Evolutionary conservation across 2,888 invertebrate species (phyloP).

Genomic region (Cantharis rustica): DNA sequence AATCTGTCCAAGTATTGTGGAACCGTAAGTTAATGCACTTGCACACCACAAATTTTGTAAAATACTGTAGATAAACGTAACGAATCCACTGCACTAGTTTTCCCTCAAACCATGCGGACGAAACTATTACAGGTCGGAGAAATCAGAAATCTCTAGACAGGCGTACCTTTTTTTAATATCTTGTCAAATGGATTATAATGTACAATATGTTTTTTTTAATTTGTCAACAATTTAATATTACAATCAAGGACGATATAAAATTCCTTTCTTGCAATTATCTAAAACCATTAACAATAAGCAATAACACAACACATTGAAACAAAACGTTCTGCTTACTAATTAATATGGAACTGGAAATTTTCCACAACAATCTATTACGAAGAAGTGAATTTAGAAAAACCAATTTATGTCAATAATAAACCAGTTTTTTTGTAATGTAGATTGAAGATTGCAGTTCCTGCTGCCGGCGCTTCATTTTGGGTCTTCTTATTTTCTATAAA

Average conservation of each 20-base stretch:
- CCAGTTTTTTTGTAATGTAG: too few species aligned
- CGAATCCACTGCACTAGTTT: not conserved
- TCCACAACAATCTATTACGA: not conserved
- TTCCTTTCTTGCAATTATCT: not conserved
- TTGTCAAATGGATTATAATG: not conserved
- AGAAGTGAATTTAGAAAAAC: not conserved
- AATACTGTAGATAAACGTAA: not conserved
- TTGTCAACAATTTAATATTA: not conserved
- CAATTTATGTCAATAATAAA: not conserved
- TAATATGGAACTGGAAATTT: not conserved
- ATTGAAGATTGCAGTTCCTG: too few species aligned
- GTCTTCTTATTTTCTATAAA: too few species aligned
- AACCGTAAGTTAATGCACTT: not conserved
- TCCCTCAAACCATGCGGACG: not conserved
- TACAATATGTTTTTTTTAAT: not conserved
- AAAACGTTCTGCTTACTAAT: not conserved
- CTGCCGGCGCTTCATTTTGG: too few species aligned
- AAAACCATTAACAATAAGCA: not conserved
- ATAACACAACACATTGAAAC: not conserved
- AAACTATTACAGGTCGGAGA: not conserved
- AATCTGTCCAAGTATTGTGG: not conserved
- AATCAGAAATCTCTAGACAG: not conserved
- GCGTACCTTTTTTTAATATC: not conserved
- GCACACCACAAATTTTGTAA: not conserved
- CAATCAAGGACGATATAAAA: not conserved